Base-by-base conservation (phyloP, 2,888 invertebrate genomes). In the Apamea crenata region DNA sequence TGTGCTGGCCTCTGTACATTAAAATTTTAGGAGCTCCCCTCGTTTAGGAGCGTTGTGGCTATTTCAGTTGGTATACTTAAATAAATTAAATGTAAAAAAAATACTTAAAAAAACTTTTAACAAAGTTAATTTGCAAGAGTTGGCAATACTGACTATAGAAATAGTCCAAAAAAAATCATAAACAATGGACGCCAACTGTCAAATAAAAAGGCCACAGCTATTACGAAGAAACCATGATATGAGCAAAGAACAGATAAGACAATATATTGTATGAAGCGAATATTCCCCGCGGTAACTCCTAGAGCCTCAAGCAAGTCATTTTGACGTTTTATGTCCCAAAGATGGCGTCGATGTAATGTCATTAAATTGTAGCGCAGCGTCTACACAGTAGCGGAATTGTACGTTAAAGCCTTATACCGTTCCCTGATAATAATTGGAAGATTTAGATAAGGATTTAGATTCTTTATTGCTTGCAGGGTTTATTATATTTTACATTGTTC, bases 291-390 rank as follows among this genome's bases (percentile, higher is more conserved):
- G 32, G 53, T 75, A 69, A 78, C 61, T 65, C 66, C 7, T 12
- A 53, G 8, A 56, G 85, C 84, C 84, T 80, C 36, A 66, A 80
- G 87, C 87, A 63, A 80, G 40, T 67, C 79, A 71, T 76, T 86
- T 50, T 69, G 70, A 8, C 69, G 44, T 59, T 84, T 87, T 85
- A 85, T 80, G 79, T 61, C 10, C 29, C 53, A 68, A 80, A 77
- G 77, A 84, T 80, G 84, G 69, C 72, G 72, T 65, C 74, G 50
- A 56, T 21, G 36, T 69, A 56, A 82, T 72, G 56, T 56, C 74
- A 63, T 74, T 69, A 87, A 85, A 87, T 80, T 77, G 66, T 78
- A 67, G 77, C 56, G 50, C 56, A n/a, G 36, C 47, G 36, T 67
- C 72, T 21, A 18, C 65, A 80, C 70, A 44, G 32, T 67, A 40